These are phyloP conservation scores for Valencia hispanica DNA, from an alignment of 2,797 vertebrate species.

Conservation along the genomic window DNA sequence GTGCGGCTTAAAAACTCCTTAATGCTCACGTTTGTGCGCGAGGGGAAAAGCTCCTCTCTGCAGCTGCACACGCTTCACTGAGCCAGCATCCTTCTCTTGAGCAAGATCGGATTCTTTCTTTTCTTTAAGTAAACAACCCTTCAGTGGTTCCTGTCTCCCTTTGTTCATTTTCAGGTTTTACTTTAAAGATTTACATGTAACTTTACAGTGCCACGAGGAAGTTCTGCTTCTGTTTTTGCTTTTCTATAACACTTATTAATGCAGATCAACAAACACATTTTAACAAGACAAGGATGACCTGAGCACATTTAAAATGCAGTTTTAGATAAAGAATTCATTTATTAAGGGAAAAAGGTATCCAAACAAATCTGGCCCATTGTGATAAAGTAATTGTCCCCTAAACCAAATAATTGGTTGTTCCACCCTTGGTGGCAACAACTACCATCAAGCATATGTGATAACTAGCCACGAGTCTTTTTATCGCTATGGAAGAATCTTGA, in stretches of 20 bases:
- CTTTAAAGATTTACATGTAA: constrained; percentile 7
- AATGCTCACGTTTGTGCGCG: constrained; percentile 44
- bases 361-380: background rate
- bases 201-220: background rate
- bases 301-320: background rate
- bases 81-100: constrained; percentile 61
- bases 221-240: background rate
- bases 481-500: background rate
- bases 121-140: constrained; percentile 51
- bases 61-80: constrained; percentile 71
- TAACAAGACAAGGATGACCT: no score
- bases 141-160: constrained; percentile 41
- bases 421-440: background rate
- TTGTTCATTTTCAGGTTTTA: constrained; percentile 24
- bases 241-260: background rate
- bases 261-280: background rate
- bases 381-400: background rate
- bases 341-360: background rate
- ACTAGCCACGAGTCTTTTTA: no score
- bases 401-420: background rate
- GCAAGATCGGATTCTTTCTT: constrained; percentile 39
- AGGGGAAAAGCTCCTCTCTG: constrained; percentile 59
- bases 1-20: constrained; percentile 43
- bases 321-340: background rate
- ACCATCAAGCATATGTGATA: background rate